Evolutionary conservation across 35 echinoderm and acorn worm species (phyloP).

Genomic region (Apostichopus californicus): DNA sequence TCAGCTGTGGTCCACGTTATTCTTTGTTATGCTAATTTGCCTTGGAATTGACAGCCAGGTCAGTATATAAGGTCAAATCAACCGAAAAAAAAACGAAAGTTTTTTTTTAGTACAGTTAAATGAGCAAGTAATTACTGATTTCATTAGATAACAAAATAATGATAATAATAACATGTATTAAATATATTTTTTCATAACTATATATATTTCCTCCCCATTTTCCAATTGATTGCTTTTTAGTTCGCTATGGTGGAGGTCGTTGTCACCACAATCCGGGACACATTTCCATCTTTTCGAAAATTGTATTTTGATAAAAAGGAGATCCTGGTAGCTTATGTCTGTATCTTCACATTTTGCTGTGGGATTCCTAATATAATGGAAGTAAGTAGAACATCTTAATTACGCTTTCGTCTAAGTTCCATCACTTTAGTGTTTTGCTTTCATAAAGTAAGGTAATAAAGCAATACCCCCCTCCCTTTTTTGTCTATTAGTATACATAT

Average conservation of each 20-base stretch:
- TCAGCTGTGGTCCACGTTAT: conserved; percentile 88
- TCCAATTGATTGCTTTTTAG: conserved; percentile 43
- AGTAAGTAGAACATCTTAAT: conserved; percentile 52
- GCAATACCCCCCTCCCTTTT: too few species aligned
- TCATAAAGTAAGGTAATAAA: too few species aligned
- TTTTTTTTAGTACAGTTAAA: too few species aligned
- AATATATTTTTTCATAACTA: too few species aligned
- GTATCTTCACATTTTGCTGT: conserved; percentile 75
- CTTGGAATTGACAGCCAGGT: conserved; percentile 98
- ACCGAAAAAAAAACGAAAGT: too few species aligned
- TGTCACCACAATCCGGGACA: conserved; percentile 87
- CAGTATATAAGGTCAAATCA: neutral
- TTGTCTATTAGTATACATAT: too few species aligned
- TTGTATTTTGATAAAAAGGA: conserved; percentile 87
- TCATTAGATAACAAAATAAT: too few species aligned
- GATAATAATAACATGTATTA: too few species aligned
- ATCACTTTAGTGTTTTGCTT: too few species aligned
- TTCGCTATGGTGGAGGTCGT: conserved; percentile 99
- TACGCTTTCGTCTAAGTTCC: too few species aligned
- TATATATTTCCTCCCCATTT: too few species aligned
- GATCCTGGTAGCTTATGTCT: conserved; percentile 85
- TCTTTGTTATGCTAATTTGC: conserved; percentile 93
- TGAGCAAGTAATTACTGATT: too few species aligned
- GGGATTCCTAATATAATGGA: conserved; percentile 85
- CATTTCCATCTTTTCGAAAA: conserved; percentile 67